Conservation (phyloP, 1,140 invertebrate genomes). For the Cydia splendana region DNA sequence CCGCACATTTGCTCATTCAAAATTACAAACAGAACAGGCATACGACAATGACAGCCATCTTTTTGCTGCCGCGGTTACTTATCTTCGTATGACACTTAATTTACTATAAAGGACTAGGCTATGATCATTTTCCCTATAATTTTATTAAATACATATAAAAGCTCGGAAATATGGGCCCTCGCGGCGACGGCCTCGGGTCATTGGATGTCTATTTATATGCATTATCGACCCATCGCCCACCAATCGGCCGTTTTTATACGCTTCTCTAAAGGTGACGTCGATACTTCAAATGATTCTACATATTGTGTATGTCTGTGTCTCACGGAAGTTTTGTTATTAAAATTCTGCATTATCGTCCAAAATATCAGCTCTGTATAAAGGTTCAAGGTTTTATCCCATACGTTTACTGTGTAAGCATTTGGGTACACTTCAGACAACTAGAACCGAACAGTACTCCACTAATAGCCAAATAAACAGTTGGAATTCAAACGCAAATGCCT, state of each 20-base stretch:
- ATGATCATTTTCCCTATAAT: background rate
- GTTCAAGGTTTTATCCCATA: too few relatives aligned
- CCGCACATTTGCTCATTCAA: too few relatives aligned
- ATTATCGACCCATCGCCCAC: conserved; percentile 41
- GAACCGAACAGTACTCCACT: background rate
- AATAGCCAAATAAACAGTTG: conserved; percentile 6
- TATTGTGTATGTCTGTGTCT: background rate
- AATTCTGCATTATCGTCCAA: too few relatives aligned
- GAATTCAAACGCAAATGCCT: background rate
- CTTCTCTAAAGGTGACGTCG: conserved; percentile 7
- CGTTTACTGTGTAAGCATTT: too few relatives aligned
- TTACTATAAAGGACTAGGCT: too few relatives aligned
- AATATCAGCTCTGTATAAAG: too few relatives aligned
- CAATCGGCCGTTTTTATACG: conserved; percentile 22
- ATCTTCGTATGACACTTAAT: too few relatives aligned
- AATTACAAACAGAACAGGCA: too few relatives aligned
- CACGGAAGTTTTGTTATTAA: too few relatives aligned
- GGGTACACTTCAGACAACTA: background rate
- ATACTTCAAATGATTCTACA: background rate
- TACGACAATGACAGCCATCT: too few relatives aligned
- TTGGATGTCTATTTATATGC: conserved; percentile 51
- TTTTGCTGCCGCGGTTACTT: too few relatives aligned
- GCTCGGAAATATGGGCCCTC: background rate
- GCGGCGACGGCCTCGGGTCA: conserved; percentile 36
- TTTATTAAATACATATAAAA: background rate